Evolutionary conservation across 2,888 invertebrate genomes (phyloP).

Genomic region (Isoperla grammatica): DNA sequence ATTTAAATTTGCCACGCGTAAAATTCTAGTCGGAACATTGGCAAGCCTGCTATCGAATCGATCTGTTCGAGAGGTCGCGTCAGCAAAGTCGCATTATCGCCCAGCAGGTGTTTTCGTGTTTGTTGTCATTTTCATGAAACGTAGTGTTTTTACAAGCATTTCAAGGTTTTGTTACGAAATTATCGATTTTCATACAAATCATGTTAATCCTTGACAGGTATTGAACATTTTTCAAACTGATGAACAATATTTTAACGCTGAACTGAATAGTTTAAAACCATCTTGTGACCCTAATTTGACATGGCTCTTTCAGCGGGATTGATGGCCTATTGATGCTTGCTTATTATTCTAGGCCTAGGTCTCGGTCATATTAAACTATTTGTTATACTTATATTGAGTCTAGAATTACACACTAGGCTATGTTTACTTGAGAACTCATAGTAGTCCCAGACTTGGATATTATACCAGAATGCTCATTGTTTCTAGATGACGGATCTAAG

Average conservation of each 20-base stretch:
- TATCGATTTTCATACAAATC: constrained; percentile 10
- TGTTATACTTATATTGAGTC: too few relatives aligned
- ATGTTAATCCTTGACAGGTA: constrained; percentile 25
- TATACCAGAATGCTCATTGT: background rate
- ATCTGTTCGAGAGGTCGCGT: constrained; percentile 8
- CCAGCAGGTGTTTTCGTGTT: constrained; percentile 33
- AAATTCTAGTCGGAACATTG: too few relatives aligned
- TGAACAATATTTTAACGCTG: background rate
- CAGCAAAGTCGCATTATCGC: constrained; percentile 31
- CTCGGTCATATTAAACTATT: too few relatives aligned
- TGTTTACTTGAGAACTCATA: too few relatives aligned
- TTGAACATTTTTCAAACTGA: background rate
- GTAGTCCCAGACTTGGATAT: too few relatives aligned
- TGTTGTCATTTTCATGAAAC: constrained; percentile 29
- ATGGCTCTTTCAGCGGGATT: too few relatives aligned
- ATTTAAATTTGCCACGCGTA: too few relatives aligned
- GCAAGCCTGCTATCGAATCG: too few relatives aligned
- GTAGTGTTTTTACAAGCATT: constrained; percentile 19
- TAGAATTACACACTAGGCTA: too few relatives aligned
- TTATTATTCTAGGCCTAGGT: too few relatives aligned
- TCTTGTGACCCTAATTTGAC: constrained; percentile 33
- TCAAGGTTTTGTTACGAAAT: constrained; percentile 24
- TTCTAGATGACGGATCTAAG: constrained; percentile 25
- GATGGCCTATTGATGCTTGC: too few relatives aligned
- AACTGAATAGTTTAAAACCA: constrained; percentile 26